Evolutionary conservation across 2,888 invertebrate species (phyloP).

Genomic region (Alcis repandata): DNA sequence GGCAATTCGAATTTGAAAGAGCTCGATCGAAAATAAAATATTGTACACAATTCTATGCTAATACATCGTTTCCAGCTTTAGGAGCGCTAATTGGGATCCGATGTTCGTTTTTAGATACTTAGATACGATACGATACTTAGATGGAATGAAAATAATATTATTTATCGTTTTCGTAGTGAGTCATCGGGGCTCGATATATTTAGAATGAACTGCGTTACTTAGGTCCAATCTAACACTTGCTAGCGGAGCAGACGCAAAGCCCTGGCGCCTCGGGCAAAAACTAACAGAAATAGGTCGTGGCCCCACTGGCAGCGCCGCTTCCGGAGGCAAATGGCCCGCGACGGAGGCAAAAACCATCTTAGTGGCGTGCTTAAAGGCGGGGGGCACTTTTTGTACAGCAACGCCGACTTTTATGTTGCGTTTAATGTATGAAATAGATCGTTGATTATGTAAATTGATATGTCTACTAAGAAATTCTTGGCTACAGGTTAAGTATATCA

Average conservation of each 20-base stretch:
- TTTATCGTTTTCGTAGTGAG: too few species aligned
- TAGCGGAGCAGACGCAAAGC: conserved; percentile 14
- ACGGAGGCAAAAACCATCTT: conserved; percentile 58
- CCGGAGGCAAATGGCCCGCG: conserved; percentile 71
- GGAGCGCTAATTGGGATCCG: too few species aligned
- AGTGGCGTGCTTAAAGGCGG: conserved; percentile 35
- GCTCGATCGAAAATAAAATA: too few species aligned
- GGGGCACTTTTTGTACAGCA: conserved; percentile 33
- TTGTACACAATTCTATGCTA: too few species aligned
- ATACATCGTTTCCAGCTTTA: too few species aligned
- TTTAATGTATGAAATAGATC: conserved; percentile 27
- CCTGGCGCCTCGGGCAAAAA: conserved; percentile 67
- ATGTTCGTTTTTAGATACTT: too few species aligned
- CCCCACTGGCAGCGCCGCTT: conserved; percentile 56
- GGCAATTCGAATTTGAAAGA: too few species aligned
- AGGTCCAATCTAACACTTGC: neutral
- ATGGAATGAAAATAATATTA: too few species aligned
- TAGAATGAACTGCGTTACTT: neutral
- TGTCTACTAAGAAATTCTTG: conserved; percentile 8
- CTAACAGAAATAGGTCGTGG: conserved; percentile 68
- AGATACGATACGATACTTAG: too few species aligned
- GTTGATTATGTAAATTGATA: conserved; percentile 20
- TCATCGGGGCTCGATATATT: too few species aligned
- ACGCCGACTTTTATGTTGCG: conserved; percentile 26
- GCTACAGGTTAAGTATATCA: neutral